Conservation (phyloP, 1,140 invertebrate genomes). For the Bradysia coprophila region DNA sequence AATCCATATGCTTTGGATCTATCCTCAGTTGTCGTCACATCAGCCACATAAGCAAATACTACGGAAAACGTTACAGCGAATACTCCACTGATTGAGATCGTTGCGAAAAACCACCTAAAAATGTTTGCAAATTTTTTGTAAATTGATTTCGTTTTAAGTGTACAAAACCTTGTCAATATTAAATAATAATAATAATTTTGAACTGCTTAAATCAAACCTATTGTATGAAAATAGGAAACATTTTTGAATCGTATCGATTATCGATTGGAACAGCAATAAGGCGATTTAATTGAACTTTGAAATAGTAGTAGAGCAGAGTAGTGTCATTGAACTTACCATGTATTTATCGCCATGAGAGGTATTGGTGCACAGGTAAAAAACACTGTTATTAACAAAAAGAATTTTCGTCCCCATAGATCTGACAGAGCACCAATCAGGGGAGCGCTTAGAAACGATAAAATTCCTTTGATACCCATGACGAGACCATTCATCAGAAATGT, state of each 20-base stretch:
- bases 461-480: constrained; percentile 96
- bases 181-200: too few relatives aligned
- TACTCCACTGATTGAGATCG: constrained; percentile 96
- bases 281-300: background rate
- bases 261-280: background rate
- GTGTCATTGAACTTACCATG: constrained; percentile 75
- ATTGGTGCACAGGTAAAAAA: constrained; percentile 99
- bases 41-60: constrained; percentile 98
- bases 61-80: constrained; percentile 98
- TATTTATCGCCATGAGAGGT: constrained; percentile 96
- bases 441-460: constrained; percentile 91
- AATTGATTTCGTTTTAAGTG: too few relatives aligned
- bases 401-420: constrained; percentile 95
- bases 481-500: constrained; percentile 99
- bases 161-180: too few relatives aligned
- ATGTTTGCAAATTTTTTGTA: too few relatives aligned
- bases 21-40: constrained; percentile 96
- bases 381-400: constrained; percentile 95
- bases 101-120: constrained; percentile 88
- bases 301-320: too few relatives aligned
- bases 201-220: too few relatives aligned
- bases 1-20: constrained; percentile 91
- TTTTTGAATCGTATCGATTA: background rate
- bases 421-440: constrained; percentile 92
- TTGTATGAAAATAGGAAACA: background rate